Evolutionary conservation across 2,113 vertebrate genomes (phyloP).

Genomic region (Mesitornis unicolor): DNA sequence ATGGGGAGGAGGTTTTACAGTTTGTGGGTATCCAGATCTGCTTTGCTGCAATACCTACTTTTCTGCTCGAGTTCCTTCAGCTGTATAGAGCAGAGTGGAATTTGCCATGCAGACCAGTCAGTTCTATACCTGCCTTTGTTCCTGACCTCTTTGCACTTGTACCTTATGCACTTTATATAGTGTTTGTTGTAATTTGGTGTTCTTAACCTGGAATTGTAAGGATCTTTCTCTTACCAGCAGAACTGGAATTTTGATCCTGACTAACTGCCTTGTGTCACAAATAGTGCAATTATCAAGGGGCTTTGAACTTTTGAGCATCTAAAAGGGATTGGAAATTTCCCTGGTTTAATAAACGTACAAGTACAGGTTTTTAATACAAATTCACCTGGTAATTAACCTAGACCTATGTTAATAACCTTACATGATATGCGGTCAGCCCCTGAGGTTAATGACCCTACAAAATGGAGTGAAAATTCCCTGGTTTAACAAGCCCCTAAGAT

Average conservation of each 20-base stretch:
- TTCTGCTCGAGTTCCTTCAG: background rate
- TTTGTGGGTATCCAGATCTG: background rate
- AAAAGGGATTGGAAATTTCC: constrained; percentile 42
- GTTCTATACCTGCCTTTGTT: constrained; percentile 18
- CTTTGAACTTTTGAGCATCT: background rate
- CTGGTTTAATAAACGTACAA: too few species aligned
- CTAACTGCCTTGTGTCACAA: constrained; percentile 29
- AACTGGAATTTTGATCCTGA: constrained; percentile 38
- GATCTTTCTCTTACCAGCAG: constrained; percentile 47
- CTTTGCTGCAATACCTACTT: background rate
- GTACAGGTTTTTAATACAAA: too few species aligned
- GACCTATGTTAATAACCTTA: too few species aligned
- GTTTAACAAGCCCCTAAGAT: too few species aligned
- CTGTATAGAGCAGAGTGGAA: background rate
- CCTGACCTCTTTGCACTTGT: constrained; percentile 76
- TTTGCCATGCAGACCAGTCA: background rate
- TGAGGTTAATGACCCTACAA: too few species aligned
- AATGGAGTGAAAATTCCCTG: too few species aligned
- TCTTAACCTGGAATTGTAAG: constrained; percentile 26
- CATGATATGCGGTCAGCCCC: too few species aligned
- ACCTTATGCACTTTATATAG: constrained; percentile 76
- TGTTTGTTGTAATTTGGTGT: constrained; percentile 22
- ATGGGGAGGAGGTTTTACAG: background rate
- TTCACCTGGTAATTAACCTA: too few species aligned
- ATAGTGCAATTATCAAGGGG: background rate